Evolutionary conservation across 2,888 invertebrate species (phyloP).

Genomic region (Oithona nana): DNA sequence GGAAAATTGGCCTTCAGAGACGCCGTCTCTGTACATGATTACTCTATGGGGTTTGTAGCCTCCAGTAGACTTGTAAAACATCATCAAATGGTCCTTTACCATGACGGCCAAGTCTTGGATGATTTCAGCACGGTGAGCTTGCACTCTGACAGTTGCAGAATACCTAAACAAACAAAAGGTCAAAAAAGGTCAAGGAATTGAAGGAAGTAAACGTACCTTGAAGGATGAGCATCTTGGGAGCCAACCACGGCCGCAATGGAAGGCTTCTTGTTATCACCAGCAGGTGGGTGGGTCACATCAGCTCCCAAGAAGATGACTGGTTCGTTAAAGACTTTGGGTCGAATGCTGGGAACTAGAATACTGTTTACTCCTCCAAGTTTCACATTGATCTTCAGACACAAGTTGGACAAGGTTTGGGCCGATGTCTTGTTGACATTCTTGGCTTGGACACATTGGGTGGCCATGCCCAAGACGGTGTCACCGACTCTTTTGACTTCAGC

Average conservation of each 20-base stretch:
- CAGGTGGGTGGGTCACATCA: slow-evolving; percentile 98
- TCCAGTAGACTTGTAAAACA: slow-evolving; percentile 98
- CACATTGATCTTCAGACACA: slow-evolving; percentile 98
- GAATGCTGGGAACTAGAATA: slow-evolving; percentile 87
- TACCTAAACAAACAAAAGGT: too few relatives aligned
- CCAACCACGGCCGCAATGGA: slow-evolving; percentile 99
- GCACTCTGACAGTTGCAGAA: slow-evolving; percentile 92
- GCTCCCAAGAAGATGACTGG: slow-evolving; percentile 99
- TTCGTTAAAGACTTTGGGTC: slow-evolving; percentile 93
- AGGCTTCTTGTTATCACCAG: slow-evolving; percentile 98
- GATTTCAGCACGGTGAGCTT: slow-evolving; percentile 94
- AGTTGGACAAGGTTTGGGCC: slow-evolving; percentile 94
- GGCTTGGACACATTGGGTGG: slow-evolving; percentile 98
- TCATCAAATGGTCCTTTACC: slow-evolving; percentile 89
- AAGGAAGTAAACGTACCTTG: too few relatives aligned
- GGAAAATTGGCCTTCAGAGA: slow-evolving; percentile 95
- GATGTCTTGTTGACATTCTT: slow-evolving; percentile 99
- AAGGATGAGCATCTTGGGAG: slow-evolving; percentile 99
- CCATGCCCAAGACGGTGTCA: slow-evolving; percentile 96
- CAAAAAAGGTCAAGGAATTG: too few relatives aligned
- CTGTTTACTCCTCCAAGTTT: slow-evolving; percentile 98
- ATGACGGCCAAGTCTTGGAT: slow-evolving; percentile 96
- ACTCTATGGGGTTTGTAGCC: slow-evolving; percentile 98
- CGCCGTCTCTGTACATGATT: slow-evolving; percentile 89
- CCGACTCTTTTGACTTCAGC: slow-evolving; percentile 99